These are phyloP conservation scores for Pocillopora meandrina DNA, from an alignment of 92 coral and sea anemone genomes.

Conservation along the genomic window DNA sequence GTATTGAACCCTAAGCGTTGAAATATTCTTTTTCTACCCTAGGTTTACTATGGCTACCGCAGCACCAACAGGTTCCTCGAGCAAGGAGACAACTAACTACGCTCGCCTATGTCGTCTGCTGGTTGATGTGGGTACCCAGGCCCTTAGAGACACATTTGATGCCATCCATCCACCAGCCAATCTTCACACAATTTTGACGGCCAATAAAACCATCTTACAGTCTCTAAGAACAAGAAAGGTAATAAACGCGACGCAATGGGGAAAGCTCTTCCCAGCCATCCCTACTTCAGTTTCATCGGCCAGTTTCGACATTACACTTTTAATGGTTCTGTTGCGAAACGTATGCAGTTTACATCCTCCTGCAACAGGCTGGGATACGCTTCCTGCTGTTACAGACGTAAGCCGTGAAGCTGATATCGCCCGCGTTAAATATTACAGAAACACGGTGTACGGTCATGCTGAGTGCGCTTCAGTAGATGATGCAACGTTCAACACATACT, in stretches of 20 bases:
- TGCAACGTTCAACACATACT: conserved; percentile 32
- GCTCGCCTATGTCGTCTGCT: conserved; percentile 1
- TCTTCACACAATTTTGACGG: conserved; percentile 1
- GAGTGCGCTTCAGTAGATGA: conserved; percentile 42
- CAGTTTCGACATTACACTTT: conserved; percentile 12
- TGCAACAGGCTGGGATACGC: conserved; percentile 45
- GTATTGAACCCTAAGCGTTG: not conserved
- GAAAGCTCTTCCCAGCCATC: not conserved
- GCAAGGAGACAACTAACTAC: not conserved
- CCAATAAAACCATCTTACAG: not conserved
- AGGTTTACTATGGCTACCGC: not conserved
- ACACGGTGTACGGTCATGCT: conserved; percentile 35
- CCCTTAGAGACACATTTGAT: not conserved
- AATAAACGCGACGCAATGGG: not conserved
- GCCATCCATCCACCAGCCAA: not conserved
- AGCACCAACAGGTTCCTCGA: not conserved
- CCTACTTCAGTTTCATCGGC: not conserved
- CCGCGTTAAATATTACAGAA: conserved; percentile 48
- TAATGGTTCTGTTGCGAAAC: conserved; percentile 6
- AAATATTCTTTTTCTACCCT: not conserved
- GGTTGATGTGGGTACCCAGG: conserved; percentile 4
- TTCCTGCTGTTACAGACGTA: conserved; percentile 32
- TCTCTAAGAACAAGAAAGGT: not conserved
- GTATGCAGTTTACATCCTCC: conserved; percentile 19
- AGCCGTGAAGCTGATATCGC: conserved; percentile 44